These are phyloP conservation scores for Podarcis cretensis DNA, from an alignment of 2,113 vertebrate genomes.

Conservation along the genomic window DNA sequence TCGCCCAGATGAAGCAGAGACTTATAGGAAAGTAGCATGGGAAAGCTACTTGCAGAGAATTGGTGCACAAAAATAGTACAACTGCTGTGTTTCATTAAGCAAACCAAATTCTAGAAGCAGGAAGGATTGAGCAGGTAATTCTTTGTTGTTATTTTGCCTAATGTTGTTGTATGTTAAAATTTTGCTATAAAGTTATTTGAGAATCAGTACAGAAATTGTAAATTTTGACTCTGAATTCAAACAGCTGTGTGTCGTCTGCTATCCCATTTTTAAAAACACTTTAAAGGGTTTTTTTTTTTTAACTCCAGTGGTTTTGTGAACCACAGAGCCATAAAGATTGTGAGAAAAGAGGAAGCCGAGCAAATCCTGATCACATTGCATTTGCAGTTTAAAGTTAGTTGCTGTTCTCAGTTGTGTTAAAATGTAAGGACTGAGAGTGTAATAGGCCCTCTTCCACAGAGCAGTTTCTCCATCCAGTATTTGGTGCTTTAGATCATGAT, in stretches of 20 bases:
- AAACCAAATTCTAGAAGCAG: slow-evolving; percentile 2
- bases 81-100: background rate
- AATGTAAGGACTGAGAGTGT: background rate
- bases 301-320: background rate
- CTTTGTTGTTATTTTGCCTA: background rate
- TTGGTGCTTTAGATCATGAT: background rate
- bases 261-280: slow-evolving; percentile 11
- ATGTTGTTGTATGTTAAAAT: background rate
- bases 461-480: background rate
- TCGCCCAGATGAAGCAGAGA: slow-evolving; percentile 80
- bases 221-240: background rate
- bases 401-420: background rate
- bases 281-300: background rate
- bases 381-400: background rate
- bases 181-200: background rate
- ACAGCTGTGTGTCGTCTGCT: background rate
- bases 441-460: background rate
- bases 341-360: background rate
- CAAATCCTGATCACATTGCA: background rate
- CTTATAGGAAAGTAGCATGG: slow-evolving; percentile 89
- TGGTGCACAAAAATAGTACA: background rate
- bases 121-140: rapidly evolving
- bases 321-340: background rate
- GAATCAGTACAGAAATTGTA: background rate
- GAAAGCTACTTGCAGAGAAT: slow-evolving; percentile 85